phyloP scores from a whole-genome alignment of 2,797 vertebrate genomes.

The Hemibagrus guttatus region DNA sequence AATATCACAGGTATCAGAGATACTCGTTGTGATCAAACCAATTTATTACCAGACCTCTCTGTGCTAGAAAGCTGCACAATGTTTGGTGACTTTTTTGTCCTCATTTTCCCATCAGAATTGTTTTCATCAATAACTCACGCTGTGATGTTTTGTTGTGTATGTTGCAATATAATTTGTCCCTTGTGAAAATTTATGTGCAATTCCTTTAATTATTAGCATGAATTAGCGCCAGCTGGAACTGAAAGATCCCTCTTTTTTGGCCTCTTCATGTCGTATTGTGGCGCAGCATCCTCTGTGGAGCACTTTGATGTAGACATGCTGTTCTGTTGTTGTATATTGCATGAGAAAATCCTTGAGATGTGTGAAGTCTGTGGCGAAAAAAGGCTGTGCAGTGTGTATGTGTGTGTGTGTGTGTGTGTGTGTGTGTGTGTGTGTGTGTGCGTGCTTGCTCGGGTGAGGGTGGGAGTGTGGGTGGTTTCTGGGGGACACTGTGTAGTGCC shows the following conservation, averaged over 20 bases:
- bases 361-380: conserved; percentile 5
- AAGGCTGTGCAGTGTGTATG: conserved; percentile 1
- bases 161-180: background rate
- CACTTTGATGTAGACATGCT: conserved; percentile 43
- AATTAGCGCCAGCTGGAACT: conserved; percentile 23
- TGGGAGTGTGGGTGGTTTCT: conserved; percentile 22
- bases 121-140: background rate
- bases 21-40: background rate
- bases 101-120: background rate
- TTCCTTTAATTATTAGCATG: conserved; percentile 22
- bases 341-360: conserved; percentile 38
- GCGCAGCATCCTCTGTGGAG: conserved; percentile 31
- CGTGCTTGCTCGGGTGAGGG: background rate
- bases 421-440: background rate
- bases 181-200: background rate
- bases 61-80: background rate
- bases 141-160: background rate
- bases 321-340: conserved; percentile 17
- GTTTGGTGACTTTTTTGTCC: background rate
- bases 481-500: conserved; percentile 1
- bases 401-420: conserved; percentile 18
- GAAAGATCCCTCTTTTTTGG: conserved; percentile 19
- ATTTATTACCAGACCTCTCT: background rate
- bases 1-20: background rate
- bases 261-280: conserved; percentile 22